Base-by-base conservation (phyloP, 2,113 vertebrate genomes). In the Phyllostomus discolor region DNA sequence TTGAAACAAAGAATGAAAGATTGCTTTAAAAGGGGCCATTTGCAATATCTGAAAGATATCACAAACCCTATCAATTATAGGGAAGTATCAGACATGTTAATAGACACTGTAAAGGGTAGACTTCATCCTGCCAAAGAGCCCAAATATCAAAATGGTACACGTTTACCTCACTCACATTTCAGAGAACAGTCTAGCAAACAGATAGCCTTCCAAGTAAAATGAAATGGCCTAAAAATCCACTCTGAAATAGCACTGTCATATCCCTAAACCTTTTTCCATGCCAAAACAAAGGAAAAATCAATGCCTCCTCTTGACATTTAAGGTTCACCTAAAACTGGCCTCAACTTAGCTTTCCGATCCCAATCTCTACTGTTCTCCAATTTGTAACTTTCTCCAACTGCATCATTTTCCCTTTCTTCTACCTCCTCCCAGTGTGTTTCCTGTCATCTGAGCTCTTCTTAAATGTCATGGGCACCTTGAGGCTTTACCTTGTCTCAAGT, bases 261-360 rank as follows among this genome's bases (percentile, higher is more conserved):
- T 57, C 76, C 26, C 52, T 91, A 76, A 91, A 35, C 14, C n/a
- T 50, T 92, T 69, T 70, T 4, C 38, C 11, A 76, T 76, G 16
- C 28, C 75, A 46, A 92, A 91, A 84, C 5, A 83, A 91, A 86
- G 20, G 35, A 88, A 92, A 28, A 93, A 90, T 90, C 33, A 94
- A 62, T 84, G n/a, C 15, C 22, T 94, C 31, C 50, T 94, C 80
- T 86, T 95, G 41, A 87, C 38, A 94, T 83, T 78, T 83, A n/a
- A 78, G 88, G 5, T 24, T 16, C 11, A 73, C 10, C 59, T 72
- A 80, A 79, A 88, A 88, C 31, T 52, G n/a, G 76, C 8, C 15
- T 33, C 69, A 70, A 75, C 1, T 33, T 90, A 94, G n/a, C 41
- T 80, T 96, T 93, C 50, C 87, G 62, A 35, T 93, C 54, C 92